phyloP scores from a whole-genome alignment of 1,140 invertebrate genomes.

The Halotydeus destructor region DNA sequence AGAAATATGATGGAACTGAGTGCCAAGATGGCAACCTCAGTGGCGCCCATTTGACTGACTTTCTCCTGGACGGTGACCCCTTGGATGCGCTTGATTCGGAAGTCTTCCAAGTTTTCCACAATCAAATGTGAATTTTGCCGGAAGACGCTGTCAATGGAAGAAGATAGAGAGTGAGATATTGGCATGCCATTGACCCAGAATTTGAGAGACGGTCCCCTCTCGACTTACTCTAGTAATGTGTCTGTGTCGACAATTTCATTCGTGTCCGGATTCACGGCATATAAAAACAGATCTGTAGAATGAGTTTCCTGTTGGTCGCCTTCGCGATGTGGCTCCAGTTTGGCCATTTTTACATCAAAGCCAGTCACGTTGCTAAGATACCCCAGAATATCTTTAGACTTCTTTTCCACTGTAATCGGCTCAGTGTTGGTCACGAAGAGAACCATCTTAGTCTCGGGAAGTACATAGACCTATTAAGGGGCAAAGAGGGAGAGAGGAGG shows the following conservation, averaged over 20 bases:
- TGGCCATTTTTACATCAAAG: constrained; percentile 47
- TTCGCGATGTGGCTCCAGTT: constrained; percentile 46
- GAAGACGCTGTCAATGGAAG: constrained; percentile 30
- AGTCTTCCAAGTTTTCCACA: constrained; percentile 33
- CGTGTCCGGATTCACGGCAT: constrained; percentile 52
- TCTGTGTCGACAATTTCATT: constrained; percentile 60
- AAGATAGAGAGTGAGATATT: constrained; percentile 16
- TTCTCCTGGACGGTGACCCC: constrained; percentile 25
- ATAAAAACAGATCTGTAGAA: constrained; percentile 56
- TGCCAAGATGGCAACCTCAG: constrained; percentile 53
- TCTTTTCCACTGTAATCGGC: constrained; percentile 46
- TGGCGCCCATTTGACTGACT: constrained; percentile 37
- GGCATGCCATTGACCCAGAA: neutral
- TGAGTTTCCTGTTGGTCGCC: constrained; percentile 31
- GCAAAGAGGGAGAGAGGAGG: neutral
- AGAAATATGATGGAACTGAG: constrained; percentile 52
- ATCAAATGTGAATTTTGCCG: constrained; percentile 32
- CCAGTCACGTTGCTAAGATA: constrained; percentile 45
- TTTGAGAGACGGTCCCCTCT: constrained; percentile 1
- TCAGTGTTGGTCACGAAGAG: constrained; percentile 49
- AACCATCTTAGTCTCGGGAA: constrained; percentile 54
- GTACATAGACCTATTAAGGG: constrained; percentile 41
- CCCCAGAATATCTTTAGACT: constrained; percentile 42
- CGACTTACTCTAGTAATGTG: constrained; percentile 42
- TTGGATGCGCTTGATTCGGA: constrained; percentile 28